These are phyloP conservation scores for Blastobasis adustella DNA, from an alignment of 2,888 invertebrate species.

Conservation along the genomic window DNA sequence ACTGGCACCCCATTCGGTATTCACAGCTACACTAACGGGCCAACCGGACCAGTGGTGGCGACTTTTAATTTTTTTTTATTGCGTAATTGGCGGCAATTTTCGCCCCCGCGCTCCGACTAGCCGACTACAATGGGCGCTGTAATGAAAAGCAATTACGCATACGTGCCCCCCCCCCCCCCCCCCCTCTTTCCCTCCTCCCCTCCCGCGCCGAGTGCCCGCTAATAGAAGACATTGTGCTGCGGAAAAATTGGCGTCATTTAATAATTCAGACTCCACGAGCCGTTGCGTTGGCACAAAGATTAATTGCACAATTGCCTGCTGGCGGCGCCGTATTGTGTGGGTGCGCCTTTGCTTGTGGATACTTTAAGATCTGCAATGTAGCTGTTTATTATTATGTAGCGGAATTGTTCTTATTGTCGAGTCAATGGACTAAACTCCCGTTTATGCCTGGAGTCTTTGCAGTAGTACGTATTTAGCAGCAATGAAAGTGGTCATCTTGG, in stretches of 20 bases:
- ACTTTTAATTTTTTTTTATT: conserved; percentile 66
- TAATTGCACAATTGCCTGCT: neutral
- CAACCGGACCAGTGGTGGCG: conserved; percentile 13
- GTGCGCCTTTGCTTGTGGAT: neutral
- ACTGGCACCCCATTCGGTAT: too few species aligned
- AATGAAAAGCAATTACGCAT: conserved; percentile 74
- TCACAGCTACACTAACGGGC: too few species aligned
- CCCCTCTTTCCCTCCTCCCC: conserved; percentile 24
- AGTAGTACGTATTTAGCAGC: too few species aligned
- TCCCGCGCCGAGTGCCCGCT: conserved; percentile 38
- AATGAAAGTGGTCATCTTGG: too few species aligned
- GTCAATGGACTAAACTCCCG: neutral
- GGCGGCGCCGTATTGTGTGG: neutral
- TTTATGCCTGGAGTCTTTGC: neutral
- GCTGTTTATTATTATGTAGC: neutral
- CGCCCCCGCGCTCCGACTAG: conserved; percentile 20
- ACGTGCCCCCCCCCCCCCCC: conserved; percentile 56
- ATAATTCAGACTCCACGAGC: neutral
- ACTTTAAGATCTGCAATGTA: neutral
- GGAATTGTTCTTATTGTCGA: neutral
- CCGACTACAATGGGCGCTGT: conserved; percentile 59
- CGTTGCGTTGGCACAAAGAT: neutral
- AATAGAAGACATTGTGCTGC: conserved; percentile 67
- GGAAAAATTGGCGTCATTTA: conserved; percentile 62
- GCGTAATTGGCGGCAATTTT: conserved; percentile 68